A percentile compares a stretch with the other conserved stretches of the same genome.
Evolutionary conservation across 1,140 invertebrate genomes (phyloP).

Genomic region (Sinonovacula constricta): DNA sequence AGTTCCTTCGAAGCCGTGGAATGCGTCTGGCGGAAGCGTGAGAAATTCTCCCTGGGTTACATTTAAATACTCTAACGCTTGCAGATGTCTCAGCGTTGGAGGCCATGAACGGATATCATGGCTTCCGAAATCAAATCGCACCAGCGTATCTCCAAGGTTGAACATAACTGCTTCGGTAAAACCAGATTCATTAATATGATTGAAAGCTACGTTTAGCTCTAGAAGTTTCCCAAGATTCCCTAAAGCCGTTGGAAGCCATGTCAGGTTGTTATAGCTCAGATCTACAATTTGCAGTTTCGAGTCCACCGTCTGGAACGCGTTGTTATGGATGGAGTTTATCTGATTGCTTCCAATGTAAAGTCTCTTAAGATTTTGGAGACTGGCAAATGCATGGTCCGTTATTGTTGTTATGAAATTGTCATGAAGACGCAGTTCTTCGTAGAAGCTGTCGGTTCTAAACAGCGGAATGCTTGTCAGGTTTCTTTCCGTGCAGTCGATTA

Average conservation of each 20-base stretch:
- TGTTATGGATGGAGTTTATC: not conserved
- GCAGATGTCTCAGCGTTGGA: conserved; percentile 26
- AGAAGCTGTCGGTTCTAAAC: not conserved
- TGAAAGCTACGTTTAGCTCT: conserved; percentile 13
- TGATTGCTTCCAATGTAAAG: not conserved
- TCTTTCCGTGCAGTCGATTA: not conserved
- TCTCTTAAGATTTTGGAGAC: not conserved
- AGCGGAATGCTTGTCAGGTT: not conserved
- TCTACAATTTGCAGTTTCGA: not conserved
- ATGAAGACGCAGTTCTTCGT: not conserved
- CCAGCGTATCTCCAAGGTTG: conserved; percentile 29
- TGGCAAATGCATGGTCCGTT: not conserved
- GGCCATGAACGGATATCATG: conserved; percentile 1
- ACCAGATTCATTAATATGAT: conserved; percentile 26
- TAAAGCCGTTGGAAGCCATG: conserved; percentile 5
- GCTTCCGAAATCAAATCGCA: conserved; percentile 30
- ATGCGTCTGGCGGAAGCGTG: conserved; percentile 33
- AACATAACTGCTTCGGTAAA: conserved; percentile 35
- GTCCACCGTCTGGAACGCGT: not conserved
- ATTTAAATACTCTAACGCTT: conserved; percentile 12
- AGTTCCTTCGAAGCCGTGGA: conserved; percentile 47
- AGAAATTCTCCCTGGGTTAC: conserved; percentile 30
- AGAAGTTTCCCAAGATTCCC: not conserved
- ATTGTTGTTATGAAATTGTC: not conserved
- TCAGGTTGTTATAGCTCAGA: conserved; percentile 19